Conservation (phyloP, 2,113 vertebrate species). For the Menura novaehollandiae region DNA sequence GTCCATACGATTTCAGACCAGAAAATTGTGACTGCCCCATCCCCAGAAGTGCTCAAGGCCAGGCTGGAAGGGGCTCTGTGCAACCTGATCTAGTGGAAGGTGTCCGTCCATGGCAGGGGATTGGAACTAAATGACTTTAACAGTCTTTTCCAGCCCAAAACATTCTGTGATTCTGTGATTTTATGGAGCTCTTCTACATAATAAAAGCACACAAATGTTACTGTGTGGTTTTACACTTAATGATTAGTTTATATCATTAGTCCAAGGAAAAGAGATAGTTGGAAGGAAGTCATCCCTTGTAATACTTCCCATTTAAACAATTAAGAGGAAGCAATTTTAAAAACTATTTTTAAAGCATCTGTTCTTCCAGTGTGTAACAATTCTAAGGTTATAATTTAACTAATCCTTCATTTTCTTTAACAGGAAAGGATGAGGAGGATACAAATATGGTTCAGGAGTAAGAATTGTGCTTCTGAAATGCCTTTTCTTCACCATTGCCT, state of each 20-base stretch:
- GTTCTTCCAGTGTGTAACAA: not conserved
- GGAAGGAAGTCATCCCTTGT: not conserved
- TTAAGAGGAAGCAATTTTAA: not conserved
- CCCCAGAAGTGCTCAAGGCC: not conserved
- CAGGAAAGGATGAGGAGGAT: not conserved
- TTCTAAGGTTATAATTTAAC: not conserved
- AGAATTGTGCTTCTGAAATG: not conserved
- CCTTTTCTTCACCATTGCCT: not conserved
- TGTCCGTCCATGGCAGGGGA: accelerated
- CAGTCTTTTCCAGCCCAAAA: not conserved
- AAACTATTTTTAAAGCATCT: not conserved
- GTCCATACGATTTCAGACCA: not conserved
- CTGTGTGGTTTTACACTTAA: not conserved
- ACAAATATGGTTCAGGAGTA: not conserved
- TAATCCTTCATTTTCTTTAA: not conserved
- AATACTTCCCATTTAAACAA: not conserved
- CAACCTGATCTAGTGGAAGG: not conserved
- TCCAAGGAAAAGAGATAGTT: not conserved
- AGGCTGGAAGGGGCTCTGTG: accelerated
- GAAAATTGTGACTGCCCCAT: accelerated
- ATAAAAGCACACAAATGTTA: not conserved
- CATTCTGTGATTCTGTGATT: not conserved
- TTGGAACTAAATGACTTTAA: not conserved
- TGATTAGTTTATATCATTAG: not conserved
- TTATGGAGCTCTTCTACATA: not conserved